Evolutionary conservation across 2,888 invertebrate species (phyloP).

Genomic region (Leptinotarsa peninsularis): DNA sequence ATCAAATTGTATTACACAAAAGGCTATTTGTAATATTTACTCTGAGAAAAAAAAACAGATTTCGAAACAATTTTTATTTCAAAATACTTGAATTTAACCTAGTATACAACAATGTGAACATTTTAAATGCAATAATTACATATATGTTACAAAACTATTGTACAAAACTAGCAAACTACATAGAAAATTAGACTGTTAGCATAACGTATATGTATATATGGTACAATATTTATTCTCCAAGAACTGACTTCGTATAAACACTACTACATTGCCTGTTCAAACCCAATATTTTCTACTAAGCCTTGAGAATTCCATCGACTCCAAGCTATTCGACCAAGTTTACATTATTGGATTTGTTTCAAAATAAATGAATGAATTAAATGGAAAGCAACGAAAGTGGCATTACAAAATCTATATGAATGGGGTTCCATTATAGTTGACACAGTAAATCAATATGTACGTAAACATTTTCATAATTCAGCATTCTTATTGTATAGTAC

Average conservation of each 20-base stretch:
- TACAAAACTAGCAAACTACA: constrained; percentile 72
- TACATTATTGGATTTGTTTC: too few relatives aligned
- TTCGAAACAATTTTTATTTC: constrained; percentile 59
- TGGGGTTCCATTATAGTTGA: too few relatives aligned
- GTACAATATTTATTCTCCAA: constrained; percentile 55
- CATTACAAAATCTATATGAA: not conserved
- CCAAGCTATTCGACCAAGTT: too few relatives aligned
- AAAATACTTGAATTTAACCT: constrained; percentile 61
- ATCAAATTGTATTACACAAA: too few relatives aligned
- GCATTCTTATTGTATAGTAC: too few relatives aligned
- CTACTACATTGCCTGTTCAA: not conserved
- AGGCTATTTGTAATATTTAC: too few relatives aligned
- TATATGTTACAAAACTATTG: constrained; percentile 70
- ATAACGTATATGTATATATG: constrained; percentile 60
- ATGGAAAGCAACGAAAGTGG: too few relatives aligned
- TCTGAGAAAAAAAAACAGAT: constrained; percentile 28
- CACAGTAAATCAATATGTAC: too few relatives aligned
- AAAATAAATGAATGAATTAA: too few relatives aligned
- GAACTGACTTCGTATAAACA: constrained; percentile 34
- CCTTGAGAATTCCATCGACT: not conserved
- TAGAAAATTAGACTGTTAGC: constrained; percentile 68
- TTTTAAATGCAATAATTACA: constrained; percentile 57
- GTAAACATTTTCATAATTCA: too few relatives aligned
- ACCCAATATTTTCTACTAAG: too few relatives aligned
- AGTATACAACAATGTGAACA: constrained; percentile 62